Evolutionary conservation across 2,888 invertebrate genomes (phyloP), one percentile per base, ranked within the genome.

Genomic region (Apamea sordens): DNA sequence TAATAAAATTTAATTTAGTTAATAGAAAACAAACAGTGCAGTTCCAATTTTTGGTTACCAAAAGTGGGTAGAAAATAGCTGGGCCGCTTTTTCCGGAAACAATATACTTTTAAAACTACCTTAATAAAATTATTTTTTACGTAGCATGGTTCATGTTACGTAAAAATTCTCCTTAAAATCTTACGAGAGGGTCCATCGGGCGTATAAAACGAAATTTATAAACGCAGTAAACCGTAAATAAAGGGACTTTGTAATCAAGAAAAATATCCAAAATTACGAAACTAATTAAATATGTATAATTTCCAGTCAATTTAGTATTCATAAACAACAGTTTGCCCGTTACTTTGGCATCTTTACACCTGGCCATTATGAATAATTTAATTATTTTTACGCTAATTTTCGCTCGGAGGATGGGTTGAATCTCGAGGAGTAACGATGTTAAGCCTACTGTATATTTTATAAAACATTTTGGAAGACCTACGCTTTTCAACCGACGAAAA

Each of bases 291-390:
- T 86, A 83, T 82, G 63, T 53, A 80, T 77, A 86, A 87, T 88
- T 87, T 79, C 71, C 53, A 78, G 80, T 82, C 74, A 61, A 88
- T 88, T 88, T 82, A 50, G 84, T 83, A 87, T 88, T 88, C 87
- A 88, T 87, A 88, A 88, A 87, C 83, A 88, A 75, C 67, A 28
- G 24, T 79, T 73, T 64, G 65, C 65, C 44, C 56, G 44, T 76
- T 77, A 77, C 65, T 82, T 64, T 61, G 76, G 63, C 70, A 73
- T 70, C 73, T 77, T 75, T 80, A 82, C 73, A 79, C 73, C 79
- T 63, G 82, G 41, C 41, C 56, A 65, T 80, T 70, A 79, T 88
- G 78, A 79, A 86, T 83, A 76, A 87, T 73, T 88, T 82, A 88
- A 84, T 82, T 82, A 79, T 86, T 83, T 85, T 85, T 84, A 77